These are phyloP conservation scores for Temnothorax nylanderi DNA, from an alignment of 1,140 invertebrate genomes.

Conservation along the genomic window DNA sequence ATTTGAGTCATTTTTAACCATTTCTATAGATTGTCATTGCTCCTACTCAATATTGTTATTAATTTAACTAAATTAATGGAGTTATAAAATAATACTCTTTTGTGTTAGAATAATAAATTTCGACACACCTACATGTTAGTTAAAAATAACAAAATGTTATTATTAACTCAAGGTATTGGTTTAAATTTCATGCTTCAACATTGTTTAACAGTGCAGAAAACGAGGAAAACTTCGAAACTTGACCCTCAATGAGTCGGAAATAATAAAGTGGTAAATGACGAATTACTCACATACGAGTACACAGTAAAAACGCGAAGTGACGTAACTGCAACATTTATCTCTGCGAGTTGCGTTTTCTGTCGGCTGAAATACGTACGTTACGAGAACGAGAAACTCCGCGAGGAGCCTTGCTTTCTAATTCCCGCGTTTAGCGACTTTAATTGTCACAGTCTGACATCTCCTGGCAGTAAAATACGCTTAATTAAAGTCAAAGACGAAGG, in stretches of 20 bases:
- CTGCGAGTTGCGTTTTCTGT: not conserved
- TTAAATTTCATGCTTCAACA: too few species aligned
- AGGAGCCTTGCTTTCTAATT: not conserved
- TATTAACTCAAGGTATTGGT: too few species aligned
- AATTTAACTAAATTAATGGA: too few species aligned
- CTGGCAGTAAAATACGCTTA: conserved; percentile 46
- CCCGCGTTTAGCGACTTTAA: conserved; percentile 25
- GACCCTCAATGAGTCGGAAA: not conserved
- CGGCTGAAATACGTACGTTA: not conserved
- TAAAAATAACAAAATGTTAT: too few species aligned
- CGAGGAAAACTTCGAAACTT: not conserved
- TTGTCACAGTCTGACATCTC: conserved; percentile 32
- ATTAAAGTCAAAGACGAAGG: conserved; percentile 56
- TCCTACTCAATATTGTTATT: too few species aligned
- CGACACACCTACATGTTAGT: too few species aligned
- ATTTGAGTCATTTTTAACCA: too few species aligned
- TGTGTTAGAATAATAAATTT: too few species aligned
- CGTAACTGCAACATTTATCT: not conserved
- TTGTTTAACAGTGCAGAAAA: too few species aligned
- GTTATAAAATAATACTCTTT: too few species aligned
- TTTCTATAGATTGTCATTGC: too few species aligned
- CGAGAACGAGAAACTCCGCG: not conserved
- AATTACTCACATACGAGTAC: not conserved
- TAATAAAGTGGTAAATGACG: not conserved
- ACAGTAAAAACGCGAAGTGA: not conserved